These are phyloP conservation scores for Cassiopea andromeda DNA, from an alignment of 30 jellyfish, hydroid and myxozoan species.

Conservation along the genomic window DNA sequence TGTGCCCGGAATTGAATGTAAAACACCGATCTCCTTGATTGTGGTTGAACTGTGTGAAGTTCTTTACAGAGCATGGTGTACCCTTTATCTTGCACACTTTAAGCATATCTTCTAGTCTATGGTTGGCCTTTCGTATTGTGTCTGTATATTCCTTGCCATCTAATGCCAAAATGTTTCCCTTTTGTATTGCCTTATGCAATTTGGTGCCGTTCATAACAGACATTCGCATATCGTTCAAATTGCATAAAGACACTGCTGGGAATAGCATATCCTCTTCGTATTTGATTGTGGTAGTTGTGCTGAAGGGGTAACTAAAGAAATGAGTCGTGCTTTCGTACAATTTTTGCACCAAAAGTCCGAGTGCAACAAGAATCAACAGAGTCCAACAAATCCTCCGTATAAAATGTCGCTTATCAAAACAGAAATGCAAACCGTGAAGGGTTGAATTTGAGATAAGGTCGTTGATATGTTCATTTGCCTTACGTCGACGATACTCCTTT, in stretches of 20 bases:
- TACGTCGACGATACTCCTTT: constrained; percentile 50
- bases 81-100: constrained; percentile 44
- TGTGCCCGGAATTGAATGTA: constrained; percentile 81
- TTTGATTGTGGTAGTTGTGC: constrained; percentile 85
- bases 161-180: constrained; percentile 1
- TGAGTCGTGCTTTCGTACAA: constrained; percentile 85
- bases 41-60: constrained; percentile 79
- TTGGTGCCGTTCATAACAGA: constrained; percentile 75
- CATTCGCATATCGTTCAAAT: constrained; percentile 80
- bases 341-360: constrained; percentile 88
- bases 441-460: constrained; percentile 75
- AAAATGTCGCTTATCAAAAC: constrained; percentile 77
- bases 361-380: constrained; percentile 70
- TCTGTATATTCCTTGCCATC: constrained; percentile 81
- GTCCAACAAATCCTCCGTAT: constrained; percentile 87
- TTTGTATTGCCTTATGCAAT: constrained; percentile 53
- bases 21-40: constrained; percentile 92
- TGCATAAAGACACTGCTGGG: constrained; percentile 96
- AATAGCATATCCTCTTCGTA: constrained; percentile 72
- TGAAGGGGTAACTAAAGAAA: constrained; percentile 85
- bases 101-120: constrained; percentile 84
- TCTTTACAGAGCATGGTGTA: constrained; percentile 49
- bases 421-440: constrained; percentile 88
- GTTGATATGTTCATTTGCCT: constrained; percentile 44
- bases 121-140: constrained; percentile 79